phyloP scores from a whole-genome alignment of 2,113 vertebrate genomes.

The Microtus richardsoni region DNA sequence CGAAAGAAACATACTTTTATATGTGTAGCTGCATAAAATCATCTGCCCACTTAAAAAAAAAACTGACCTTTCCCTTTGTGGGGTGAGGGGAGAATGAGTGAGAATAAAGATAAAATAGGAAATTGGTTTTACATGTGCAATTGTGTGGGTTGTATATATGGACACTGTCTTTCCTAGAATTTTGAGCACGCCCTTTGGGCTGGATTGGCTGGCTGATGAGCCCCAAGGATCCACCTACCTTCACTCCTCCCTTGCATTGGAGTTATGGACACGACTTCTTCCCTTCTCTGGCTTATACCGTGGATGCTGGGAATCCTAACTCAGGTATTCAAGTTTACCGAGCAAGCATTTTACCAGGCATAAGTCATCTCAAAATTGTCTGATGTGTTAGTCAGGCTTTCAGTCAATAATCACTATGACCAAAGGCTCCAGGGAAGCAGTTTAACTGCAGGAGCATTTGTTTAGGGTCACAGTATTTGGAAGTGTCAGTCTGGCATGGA shows the following conservation, averaged over 20 bases:
- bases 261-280: background rate
- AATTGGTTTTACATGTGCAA: background rate
- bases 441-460: background rate
- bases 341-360: background rate
- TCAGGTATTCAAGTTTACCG: background rate
- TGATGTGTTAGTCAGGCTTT: background rate
- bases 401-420: background rate
- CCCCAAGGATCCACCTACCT: background rate
- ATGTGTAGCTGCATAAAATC: background rate
- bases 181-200: background rate
- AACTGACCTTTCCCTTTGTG: background rate
- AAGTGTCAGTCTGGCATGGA: background rate
- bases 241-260: background rate
- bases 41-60: background rate
- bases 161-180: background rate
- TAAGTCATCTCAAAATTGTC: background rate
- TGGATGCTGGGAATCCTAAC: background rate
- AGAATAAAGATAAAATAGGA: background rate
- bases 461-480: background rate
- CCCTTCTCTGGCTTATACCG: background rate
- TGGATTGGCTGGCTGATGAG: background rate
- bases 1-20: background rate
- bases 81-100: background rate
- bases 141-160: background rate
- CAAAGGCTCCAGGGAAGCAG: background rate